Percentiles rank a stretch among this genome's conserved stretches.
phyloP scores from a whole-genome alignment of 2,797 vertebrate genomes.

The Chelmon rostratus region DNA sequence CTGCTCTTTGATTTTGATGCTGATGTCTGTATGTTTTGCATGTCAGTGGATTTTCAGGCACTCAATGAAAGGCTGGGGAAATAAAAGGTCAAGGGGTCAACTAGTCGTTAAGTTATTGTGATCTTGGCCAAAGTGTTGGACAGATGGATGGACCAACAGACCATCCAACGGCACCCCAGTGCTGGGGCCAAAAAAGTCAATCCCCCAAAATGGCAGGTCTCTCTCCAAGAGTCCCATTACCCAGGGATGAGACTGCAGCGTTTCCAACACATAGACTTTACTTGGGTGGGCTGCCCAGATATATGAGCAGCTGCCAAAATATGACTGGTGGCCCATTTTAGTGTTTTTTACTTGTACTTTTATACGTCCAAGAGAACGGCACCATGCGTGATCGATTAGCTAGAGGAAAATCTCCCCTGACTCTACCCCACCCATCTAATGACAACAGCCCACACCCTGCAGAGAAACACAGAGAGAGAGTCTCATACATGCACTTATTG shows the following conservation, averaged over 20 bases:
- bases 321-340: too few species aligned
- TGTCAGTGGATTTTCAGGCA: neutral
- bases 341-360: too few species aligned
- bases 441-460: too few species aligned
- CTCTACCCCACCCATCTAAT: too few species aligned
- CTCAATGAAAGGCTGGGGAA: neutral
- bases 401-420: too few species aligned
- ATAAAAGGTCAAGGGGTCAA: constrained; percentile 22
- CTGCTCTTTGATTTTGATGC: neutral
- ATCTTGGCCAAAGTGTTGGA: constrained; percentile 20
- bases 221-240: neutral
- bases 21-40: neutral
- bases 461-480: too few species aligned
- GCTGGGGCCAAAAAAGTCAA: neutral
- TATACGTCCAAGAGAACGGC: too few species aligned
- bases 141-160: constrained; percentile 47
- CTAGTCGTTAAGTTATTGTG: constrained; percentile 16
- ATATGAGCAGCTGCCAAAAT: too few species aligned
- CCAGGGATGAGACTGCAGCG: neutral
- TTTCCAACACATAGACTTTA: too few species aligned
- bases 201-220: neutral
- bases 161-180: neutral
- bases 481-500: too few species aligned
- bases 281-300: too few species aligned
- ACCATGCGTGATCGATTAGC: too few species aligned